A percentile compares a stretch with the other conserved stretches of the same genome.
These are phyloP conservation scores for Bombus ignitus DNA, from an alignment of 1,140 invertebrate genomes.

Conservation along the genomic window DNA sequence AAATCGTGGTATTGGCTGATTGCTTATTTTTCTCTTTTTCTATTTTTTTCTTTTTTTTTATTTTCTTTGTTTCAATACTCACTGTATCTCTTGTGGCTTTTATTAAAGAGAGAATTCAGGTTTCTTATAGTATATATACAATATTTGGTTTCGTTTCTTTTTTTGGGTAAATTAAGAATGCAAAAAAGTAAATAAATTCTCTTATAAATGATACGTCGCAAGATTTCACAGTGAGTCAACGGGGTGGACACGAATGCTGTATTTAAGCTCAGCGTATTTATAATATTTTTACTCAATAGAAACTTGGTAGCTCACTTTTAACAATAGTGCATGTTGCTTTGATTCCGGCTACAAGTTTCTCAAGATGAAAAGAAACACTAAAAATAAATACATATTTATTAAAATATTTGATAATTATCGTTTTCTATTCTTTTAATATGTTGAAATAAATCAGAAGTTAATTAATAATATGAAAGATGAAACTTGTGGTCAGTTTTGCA, in stretches of 20 bases:
- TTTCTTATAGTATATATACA: too few relatives aligned
- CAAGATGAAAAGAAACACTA: slow-evolving; percentile 4
- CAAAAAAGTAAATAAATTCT: background rate
- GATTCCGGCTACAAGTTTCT: slow-evolving; percentile 75
- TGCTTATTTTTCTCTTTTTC: slow-evolving; percentile 81
- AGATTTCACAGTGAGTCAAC: slow-evolving; percentile 68
- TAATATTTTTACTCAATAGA: slow-evolving; percentile 81
- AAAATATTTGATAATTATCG: background rate
- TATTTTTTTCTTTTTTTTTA: slow-evolving; percentile 54
- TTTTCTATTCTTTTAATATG: background rate
- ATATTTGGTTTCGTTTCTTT: background rate
- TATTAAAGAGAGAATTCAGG: background rate
- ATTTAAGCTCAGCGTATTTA: slow-evolving; percentile 82
- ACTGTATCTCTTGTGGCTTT: slow-evolving; percentile 48
- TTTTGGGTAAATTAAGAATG: background rate
- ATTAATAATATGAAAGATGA: slow-evolving; percentile 1
- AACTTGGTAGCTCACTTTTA: slow-evolving; percentile 83
- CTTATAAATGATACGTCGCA: slow-evolving; percentile 31
- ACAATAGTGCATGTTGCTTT: slow-evolving; percentile 82
- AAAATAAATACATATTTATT: background rate
- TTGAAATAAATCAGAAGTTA: background rate
- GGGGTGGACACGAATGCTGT: slow-evolving; percentile 82
- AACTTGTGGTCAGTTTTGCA: slow-evolving; percentile 58
- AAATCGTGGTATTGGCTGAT: slow-evolving; percentile 83
- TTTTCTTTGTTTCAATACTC: slow-evolving; percentile 70